Conservation (phyloP, 2,888 invertebrate genomes). For the Pachliopta kotzebuea region DNA sequence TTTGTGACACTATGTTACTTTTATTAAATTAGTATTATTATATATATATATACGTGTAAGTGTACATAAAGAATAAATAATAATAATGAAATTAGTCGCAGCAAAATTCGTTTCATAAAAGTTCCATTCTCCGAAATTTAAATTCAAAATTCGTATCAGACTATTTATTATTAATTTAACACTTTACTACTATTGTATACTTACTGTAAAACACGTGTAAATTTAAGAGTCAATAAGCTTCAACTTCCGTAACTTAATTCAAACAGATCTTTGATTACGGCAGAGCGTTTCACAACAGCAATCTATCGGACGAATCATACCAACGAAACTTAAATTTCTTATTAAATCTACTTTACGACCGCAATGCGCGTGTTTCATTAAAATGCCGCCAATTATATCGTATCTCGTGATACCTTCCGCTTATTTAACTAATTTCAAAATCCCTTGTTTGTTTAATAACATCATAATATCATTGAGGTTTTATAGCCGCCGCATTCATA, state of each 20-base stretch:
- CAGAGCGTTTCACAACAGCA: conserved; percentile 12
- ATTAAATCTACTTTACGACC: conserved; percentile 28
- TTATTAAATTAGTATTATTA: no score
- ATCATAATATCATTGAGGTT: conserved; percentile 51
- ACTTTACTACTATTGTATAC: background rate
- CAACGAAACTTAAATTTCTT: conserved; percentile 15
- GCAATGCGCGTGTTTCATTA: conserved; percentile 27
- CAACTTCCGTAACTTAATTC: conserved; percentile 3
- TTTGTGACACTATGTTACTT: no score
- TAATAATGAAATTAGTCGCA: no score
- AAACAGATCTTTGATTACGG: conserved; percentile 9
- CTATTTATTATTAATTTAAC: conserved; percentile 4
- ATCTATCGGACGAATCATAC: conserved; percentile 19
- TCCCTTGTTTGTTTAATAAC: conserved; percentile 54
- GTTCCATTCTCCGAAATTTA: background rate
- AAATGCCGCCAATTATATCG: conserved; percentile 27
- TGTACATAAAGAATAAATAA: no score
- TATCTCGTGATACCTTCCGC: conserved; percentile 30
- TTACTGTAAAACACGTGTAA: background rate
- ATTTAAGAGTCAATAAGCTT: background rate
- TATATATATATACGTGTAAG: no score
- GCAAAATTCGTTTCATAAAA: background rate
- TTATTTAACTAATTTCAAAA: conserved; percentile 34
- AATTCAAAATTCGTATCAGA: background rate
- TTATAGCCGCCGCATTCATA: conserved; percentile 50